A percentile compares a stretch with the other conserved stretches of the same genome.
Evolutionary conservation across 2,888 invertebrate species (phyloP).

Genomic region (Tethea ocularis): DNA sequence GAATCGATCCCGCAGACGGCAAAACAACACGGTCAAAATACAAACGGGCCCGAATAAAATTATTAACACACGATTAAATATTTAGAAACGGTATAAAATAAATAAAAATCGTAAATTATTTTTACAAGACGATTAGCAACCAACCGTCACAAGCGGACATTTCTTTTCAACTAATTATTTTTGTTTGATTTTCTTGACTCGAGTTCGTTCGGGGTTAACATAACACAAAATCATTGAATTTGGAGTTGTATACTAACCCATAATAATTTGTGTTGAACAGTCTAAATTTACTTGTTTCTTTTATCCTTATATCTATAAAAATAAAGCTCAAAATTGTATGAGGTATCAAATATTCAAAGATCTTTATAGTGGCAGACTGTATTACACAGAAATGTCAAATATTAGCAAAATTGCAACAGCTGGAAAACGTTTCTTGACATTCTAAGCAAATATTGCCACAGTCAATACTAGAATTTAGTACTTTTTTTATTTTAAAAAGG

Average conservation of each 20-base stretch:
- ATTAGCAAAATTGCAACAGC: background rate
- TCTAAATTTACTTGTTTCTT: background rate
- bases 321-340: background rate
- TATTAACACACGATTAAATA: constrained; percentile 60
- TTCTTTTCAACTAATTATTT: constrained; percentile 69
- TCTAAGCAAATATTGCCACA: background rate
- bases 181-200: constrained; percentile 37
- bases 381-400: background rate
- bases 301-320: background rate
- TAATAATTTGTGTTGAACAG: background rate
- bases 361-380: background rate
- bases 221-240: background rate
- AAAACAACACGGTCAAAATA: constrained; percentile 40
- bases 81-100: constrained; percentile 66
- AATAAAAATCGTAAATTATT: constrained; percentile 74
- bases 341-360: background rate
- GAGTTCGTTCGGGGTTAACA: constrained; percentile 28
- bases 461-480: background rate
- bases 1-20: constrained; percentile 37
- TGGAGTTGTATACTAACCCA: background rate
- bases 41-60: constrained; percentile 47
- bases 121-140: constrained; percentile 45
- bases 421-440: background rate
- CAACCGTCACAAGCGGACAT: constrained; percentile 60
- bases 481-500: background rate